A percentile compares a stretch with the other conserved stretches of the same genome.
Evolutionary conservation across 2,888 invertebrate species (phyloP).

Genomic region (Lasioglossum morio): DNA sequence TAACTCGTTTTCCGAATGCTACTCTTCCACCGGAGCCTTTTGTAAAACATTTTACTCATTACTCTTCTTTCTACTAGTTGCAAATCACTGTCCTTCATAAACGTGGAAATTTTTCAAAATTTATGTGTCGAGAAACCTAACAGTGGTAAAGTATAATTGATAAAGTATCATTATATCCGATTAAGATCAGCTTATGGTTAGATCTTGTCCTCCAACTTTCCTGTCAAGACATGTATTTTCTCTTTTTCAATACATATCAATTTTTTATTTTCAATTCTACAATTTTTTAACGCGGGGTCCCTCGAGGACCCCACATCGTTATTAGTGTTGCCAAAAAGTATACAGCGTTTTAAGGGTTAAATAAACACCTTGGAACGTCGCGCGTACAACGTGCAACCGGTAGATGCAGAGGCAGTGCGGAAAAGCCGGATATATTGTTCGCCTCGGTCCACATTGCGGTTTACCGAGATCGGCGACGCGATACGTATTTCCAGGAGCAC

Average conservation of each 20-base stretch:
- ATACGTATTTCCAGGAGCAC: constrained; percentile 24
- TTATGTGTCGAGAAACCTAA: too few relatives aligned
- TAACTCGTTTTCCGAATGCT: neutral
- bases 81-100: neutral
- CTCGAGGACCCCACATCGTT: too few relatives aligned
- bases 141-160: too few relatives aligned
- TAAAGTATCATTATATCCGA: too few relatives aligned
- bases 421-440: constrained; percentile 11
- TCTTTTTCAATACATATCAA: too few relatives aligned
- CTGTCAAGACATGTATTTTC: too few relatives aligned
- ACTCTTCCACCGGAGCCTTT: neutral
- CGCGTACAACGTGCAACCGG: neutral
- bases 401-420: neutral
- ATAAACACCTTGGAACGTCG: neutral
- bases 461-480: constrained; percentile 39
- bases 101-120: neutral
- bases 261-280: too few relatives aligned
- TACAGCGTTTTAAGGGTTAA: too few relatives aligned
- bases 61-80: neutral
- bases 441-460: constrained; percentile 30
- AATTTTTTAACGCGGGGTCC: too few relatives aligned
- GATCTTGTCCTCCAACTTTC: too few relatives aligned
- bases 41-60: neutral
- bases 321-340: too few relatives aligned
- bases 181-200: too few relatives aligned